Evolutionary conservation across 1,140 invertebrate species (phyloP), one percentile per base, ranked within the genome.

Genomic region (Arion vulgaris): DNA sequence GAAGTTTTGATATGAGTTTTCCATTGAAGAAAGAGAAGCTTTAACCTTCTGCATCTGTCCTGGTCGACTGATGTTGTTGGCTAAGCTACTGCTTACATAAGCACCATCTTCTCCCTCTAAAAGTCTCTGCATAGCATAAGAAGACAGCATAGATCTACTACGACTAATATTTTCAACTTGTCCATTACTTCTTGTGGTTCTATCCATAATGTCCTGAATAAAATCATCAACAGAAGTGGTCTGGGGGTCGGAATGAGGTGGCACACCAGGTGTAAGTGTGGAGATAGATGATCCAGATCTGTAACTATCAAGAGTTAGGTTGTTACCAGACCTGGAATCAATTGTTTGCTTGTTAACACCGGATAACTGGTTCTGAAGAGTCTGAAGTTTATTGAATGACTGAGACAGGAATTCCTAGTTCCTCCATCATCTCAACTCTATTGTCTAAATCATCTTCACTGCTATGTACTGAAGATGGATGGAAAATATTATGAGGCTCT

Each of bases 1-100:
- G 66, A 92, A 91, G 83, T 92, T 92, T 84, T 91, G 90, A 83
- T 91, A 92, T 1, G 91, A 91, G 73, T 92, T 92, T 84, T 92
- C 90, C 79, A 92, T 88, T 79, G 86, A 88, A 32, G 87, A 87
- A 71, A 92, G 86, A 51, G 90, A 86, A 1, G 89, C 86, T 87
- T 91, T 91, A 15, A 87, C 85, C 34, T 86, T 88, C 75, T 87
- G 87, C 9, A 86, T 87, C 84, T 88, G 86, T 7, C 87, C 88
- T 57, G 87, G 89, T 23, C 85, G 79, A 15, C 88, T 90, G 88
- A 91, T 90, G 80, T 91, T 92, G 81, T 91, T 92, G 34, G 89
- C 91, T 38, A 91, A 34, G 41, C 28, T 32, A 17, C 39, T 71
- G 13, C n/a, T 34, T 9, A 39, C 73, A 71, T 36, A 71, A 15